A percentile compares a stretch with the other conserved stretches of the same genome.
phyloP scores from a whole-genome alignment of 1,140 invertebrate species.

The Holotrichia oblita region DNA sequence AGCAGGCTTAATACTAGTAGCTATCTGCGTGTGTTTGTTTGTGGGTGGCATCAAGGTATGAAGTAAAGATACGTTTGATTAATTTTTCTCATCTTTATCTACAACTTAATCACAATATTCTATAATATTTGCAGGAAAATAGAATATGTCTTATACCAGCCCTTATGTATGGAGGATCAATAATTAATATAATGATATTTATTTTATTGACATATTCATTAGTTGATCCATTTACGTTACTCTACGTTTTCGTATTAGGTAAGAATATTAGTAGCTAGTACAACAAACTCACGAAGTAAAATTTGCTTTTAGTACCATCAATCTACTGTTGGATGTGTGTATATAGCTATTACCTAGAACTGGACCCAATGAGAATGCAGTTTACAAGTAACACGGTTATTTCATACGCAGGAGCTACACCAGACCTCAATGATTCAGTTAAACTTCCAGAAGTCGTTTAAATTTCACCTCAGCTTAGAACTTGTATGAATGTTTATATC shows the following conservation, averaged over 20 bases:
- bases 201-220: neutral
- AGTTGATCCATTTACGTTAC: neutral
- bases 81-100: neutral
- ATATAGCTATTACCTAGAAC: neutral
- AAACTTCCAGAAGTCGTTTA: conserved; percentile 20
- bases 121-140: conserved; percentile 5
- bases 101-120: too few species aligned
- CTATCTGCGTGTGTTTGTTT: neutral
- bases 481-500: too few species aligned
- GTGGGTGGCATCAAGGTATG: neutral
- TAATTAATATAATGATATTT: neutral
- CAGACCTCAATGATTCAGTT: neutral
- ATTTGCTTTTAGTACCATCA: neutral
- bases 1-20: neutral
- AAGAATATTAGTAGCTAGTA: neutral
- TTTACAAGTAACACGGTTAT: conserved; percentile 11
- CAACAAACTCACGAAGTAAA: neutral
- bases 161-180: neutral
- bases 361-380: neutral
- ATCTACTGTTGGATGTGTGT: neutral
- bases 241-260: neutral
- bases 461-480: neutral
- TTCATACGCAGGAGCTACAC: neutral
- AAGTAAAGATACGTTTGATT: neutral
- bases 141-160: conserved; percentile 11